Base-by-base conservation (phyloP, 2,888 invertebrate genomes). In the Drosophila lacicola region DNA sequence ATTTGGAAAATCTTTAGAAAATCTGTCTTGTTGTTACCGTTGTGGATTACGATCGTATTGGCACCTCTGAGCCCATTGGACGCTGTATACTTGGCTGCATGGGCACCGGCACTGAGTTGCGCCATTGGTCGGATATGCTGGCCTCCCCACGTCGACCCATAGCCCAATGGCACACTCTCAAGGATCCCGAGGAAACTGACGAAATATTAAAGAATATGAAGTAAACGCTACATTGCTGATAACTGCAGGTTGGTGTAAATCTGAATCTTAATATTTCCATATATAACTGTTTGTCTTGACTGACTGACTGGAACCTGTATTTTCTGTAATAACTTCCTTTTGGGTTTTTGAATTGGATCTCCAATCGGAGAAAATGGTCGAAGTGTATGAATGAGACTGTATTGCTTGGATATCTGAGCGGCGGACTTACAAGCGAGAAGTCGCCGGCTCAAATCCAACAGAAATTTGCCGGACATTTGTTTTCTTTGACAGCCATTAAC, bases 51-150 rank as follows among this genome's bases (percentile, higher is more conserved):
- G 99, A 99, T 94, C 97, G 99, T 93, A 99, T 99, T 93, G 99
- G 99, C 80, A 99, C 99, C 65, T 99, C 99, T 90, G 99, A 99
- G 93, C 99, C 99, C 54, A 99, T 99, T 92, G 99, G 99, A 81
- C 97, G 98, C 93, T 98, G 98, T 82, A 95, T 99, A 80, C 95
- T 99, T 89, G 99, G 99, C 60, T 98, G 98, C 94, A 98, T 98
- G 93, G 98, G 98, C 89, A 97, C 97, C 74, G 99, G 99, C 81
- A 99, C 99, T 37, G 99, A 99, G 93, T 94, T 99, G 78, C 97
- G 99, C 89, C 99, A 99, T 94, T 99, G 99, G 99, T 99, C 99
- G 79, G 99, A 99, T 93, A 99, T 99, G 99, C 94, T 99, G 93
- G 99, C 99, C 90, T 98, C 98, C 88, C 99, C 99, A 46, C 95